Evolutionary conservation across 2,888 invertebrate genomes (phyloP).

Genomic region (Clanis bilineata): DNA sequence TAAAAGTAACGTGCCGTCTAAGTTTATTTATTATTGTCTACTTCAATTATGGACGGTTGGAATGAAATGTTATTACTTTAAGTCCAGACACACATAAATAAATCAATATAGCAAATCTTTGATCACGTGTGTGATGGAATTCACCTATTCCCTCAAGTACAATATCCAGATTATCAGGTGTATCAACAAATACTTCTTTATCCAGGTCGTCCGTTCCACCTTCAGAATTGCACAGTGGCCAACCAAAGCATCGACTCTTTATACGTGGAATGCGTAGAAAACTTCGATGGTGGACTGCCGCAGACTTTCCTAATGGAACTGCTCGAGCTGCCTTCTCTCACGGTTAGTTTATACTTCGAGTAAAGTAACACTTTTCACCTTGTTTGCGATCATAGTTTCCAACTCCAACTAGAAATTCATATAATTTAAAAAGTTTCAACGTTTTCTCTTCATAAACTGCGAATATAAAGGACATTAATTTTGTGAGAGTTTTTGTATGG

Average conservation of each 20-base stretch:
- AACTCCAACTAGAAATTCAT: conserved; percentile 14
- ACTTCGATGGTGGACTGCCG: conserved; percentile 93
- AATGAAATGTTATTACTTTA: no score
- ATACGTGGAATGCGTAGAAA: conserved; percentile 92
- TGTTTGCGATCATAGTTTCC: conserved; percentile 2
- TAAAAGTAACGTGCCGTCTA: no score
- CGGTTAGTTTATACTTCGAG: conserved; percentile 44
- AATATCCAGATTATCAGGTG: no score
- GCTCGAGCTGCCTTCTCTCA: conserved; percentile 86
- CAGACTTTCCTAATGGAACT: conserved; percentile 93
- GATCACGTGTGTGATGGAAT: no score
- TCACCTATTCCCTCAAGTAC: no score
- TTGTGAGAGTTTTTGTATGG: not conserved
- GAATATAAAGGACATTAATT: conserved; percentile 2
- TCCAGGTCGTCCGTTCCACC: conserved; percentile 92
- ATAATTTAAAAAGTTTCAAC: conserved; percentile 12
- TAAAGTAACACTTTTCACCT: conserved; percentile 2
- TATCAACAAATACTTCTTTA: not conserved
- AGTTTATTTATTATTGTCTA: no score
- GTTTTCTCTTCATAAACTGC: conserved; percentile 4
- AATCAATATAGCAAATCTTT: no score
- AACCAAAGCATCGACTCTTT: conserved; percentile 93
- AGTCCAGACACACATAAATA: no score
- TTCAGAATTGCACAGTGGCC: conserved; percentile 93
- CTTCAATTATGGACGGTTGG: no score